These are phyloP conservation scores for Tipula confusa DNA, from an alignment of 2,888 invertebrate genomes.

Conservation along the genomic window DNA sequence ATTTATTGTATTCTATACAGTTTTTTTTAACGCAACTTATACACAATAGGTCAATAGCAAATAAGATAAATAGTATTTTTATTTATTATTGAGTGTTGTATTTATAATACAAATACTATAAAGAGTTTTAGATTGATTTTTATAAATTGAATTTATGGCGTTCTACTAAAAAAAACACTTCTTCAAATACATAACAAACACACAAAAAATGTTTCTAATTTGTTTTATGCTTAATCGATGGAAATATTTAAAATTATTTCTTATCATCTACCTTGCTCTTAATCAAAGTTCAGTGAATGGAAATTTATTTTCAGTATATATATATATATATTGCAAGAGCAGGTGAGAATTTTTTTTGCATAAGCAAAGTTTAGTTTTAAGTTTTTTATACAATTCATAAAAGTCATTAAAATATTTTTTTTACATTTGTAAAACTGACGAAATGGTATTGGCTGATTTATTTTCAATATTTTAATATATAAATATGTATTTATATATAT, in stretches of 20 bases:
- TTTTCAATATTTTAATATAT: too few species aligned
- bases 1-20: neutral
- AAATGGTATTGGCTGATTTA: too few species aligned
- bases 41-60: neutral
- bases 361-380: neutral
- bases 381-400: too few species aligned
- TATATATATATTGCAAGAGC: neutral
- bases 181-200: neutral
- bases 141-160: neutral
- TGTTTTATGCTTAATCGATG: neutral
- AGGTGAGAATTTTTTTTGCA: neutral
- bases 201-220: neutral
- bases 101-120: neutral
- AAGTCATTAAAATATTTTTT: too few species aligned
- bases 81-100: neutral
- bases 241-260: neutral
- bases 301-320: neutral
- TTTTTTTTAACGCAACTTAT: neutral
- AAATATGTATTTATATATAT: too few species aligned
- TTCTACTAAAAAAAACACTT: neutral
- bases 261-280: neutral
- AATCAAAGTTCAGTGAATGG: neutral
- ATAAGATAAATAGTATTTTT: slow-evolving; percentile 1
- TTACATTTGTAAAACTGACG: too few species aligned
- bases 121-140: neutral